These are phyloP conservation scores for Aphidoletes aphidimyza DNA, from an alignment of 2,888 invertebrate genomes.

Conservation along the genomic window DNA sequence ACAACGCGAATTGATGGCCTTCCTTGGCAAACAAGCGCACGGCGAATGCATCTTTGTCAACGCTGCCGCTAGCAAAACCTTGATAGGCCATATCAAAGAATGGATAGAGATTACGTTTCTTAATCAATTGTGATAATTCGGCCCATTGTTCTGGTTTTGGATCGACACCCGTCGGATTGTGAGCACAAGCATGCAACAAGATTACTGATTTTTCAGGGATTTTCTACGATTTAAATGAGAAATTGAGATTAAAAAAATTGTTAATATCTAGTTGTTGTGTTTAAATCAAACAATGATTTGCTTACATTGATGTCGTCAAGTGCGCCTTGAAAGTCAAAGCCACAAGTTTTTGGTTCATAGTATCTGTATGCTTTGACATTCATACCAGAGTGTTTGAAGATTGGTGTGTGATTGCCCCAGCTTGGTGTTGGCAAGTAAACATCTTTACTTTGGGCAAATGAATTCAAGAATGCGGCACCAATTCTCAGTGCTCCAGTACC, in stretches of 20 bases:
- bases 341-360: slow-evolving; percentile 92
- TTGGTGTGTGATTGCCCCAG: slow-evolving; percentile 98
- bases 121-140: slow-evolving; percentile 84
- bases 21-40: slow-evolving; percentile 88
- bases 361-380: slow-evolving; percentile 91
- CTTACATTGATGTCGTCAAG: slow-evolving; percentile 87
- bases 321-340: slow-evolving; percentile 90
- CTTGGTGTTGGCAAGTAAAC: slow-evolving; percentile 91
- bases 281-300: slow-evolving; percentile 58
- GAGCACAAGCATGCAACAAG: slow-evolving; percentile 95
- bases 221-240: slow-evolving; percentile 72
- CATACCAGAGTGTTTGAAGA: slow-evolving; percentile 89
- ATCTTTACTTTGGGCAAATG: slow-evolving; percentile 84
- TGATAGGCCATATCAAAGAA: slow-evolving; percentile 99
- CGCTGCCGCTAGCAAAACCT: slow-evolving; percentile 91
- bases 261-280: slow-evolving; percentile 54
- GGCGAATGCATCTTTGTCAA: slow-evolving; percentile 87
- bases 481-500: slow-evolving; percentile 97
- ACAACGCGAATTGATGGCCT: slow-evolving; percentile 85
- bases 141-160: slow-evolving; percentile 89
- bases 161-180: slow-evolving; percentile 98
- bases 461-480: slow-evolving; percentile 87
- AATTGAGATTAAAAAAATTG: slow-evolving; percentile 59
- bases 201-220: slow-evolving; percentile 92
- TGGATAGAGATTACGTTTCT: slow-evolving; percentile 83